Conservation (phyloP, 2,888 invertebrate genomes). For the Tiliacea aurago region DNA sequence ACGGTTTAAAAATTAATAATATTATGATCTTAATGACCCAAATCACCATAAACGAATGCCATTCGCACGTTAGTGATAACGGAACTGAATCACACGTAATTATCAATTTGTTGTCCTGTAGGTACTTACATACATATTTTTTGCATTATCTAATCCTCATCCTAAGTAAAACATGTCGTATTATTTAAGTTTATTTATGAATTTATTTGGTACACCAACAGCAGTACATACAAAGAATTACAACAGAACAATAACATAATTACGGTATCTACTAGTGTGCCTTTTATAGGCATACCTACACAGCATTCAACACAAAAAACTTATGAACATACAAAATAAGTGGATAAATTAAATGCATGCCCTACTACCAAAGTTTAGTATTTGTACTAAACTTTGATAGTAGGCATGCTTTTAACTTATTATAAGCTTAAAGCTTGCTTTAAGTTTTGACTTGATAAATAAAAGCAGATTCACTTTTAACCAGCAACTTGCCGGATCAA, state of each 20-base stretch:
- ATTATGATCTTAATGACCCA: background rate
- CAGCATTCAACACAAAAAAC: background rate
- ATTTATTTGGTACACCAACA: background rate
- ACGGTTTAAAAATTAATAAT: no score
- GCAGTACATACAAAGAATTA: background rate
- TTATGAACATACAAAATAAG: background rate
- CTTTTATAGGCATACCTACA: background rate
- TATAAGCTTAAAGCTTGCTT: no score
- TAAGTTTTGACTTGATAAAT: no score
- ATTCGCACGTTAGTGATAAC: background rate
- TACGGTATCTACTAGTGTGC: background rate
- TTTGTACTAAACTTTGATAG: no score
- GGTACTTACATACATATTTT: background rate
- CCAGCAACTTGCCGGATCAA: conserved; percentile 22
- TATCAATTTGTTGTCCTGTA: background rate
- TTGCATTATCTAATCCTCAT: background rate
- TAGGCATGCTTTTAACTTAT: no score
- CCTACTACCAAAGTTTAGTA: background rate
- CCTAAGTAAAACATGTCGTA: background rate
- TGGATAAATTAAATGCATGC: background rate
- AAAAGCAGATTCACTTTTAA: conserved; percentile 30
- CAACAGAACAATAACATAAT: background rate
- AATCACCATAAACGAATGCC: background rate
- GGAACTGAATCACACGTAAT: background rate
- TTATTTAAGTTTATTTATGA: background rate